Percentiles rank a stretch among this genome's conserved stretches.
These are phyloP conservation scores for Trochalopteron elliotii DNA, from an alignment of 2,113 vertebrate species.

Conservation along the genomic window DNA sequence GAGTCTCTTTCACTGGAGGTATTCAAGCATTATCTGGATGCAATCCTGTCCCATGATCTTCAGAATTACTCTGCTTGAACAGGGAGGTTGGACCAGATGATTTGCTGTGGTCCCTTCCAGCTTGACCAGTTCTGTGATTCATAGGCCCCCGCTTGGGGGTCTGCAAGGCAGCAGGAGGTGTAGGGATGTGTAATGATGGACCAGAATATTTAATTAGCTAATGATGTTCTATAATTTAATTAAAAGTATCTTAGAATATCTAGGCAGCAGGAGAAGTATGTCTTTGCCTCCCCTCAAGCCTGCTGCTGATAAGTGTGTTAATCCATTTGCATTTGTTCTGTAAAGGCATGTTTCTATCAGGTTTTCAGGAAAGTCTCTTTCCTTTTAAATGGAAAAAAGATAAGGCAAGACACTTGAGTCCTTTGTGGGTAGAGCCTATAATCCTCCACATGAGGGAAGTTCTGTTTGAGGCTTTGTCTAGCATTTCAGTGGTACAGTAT, in stretches of 20 bases:
- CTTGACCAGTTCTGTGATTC: background rate
- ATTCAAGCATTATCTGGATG: background rate
- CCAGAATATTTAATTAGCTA: conserved; percentile 13
- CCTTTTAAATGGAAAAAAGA: conserved; percentile 41
- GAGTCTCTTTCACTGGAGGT: background rate
- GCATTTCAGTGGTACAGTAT: background rate
- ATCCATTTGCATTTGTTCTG: conserved; percentile 21
- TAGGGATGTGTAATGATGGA: background rate
- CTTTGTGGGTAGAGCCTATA: conserved; percentile 37
- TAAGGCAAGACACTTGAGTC: conserved; percentile 37
- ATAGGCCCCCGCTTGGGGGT: fast-evolving
- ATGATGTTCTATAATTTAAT: conserved; percentile 12
- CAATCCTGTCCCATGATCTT: background rate
- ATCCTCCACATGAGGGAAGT: conserved; percentile 10
- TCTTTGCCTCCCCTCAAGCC: conserved; percentile 23
- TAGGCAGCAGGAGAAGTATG: background rate
- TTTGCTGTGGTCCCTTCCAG: background rate
- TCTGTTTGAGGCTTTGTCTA: conserved; percentile 52
- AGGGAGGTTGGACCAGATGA: background rate
- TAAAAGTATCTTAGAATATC: background rate
- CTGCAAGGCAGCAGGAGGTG: background rate
- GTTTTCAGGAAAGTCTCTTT: conserved; percentile 32
- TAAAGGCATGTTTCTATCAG: conserved; percentile 20
- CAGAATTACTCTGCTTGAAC: background rate
- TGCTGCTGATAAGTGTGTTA: background rate